Percentiles rank a stretch among this genome's conserved stretches.
These are phyloP conservation scores for Hemichromis elongatus DNA, from an alignment of 2,113 vertebrate genomes.

Conservation along the genomic window DNA sequence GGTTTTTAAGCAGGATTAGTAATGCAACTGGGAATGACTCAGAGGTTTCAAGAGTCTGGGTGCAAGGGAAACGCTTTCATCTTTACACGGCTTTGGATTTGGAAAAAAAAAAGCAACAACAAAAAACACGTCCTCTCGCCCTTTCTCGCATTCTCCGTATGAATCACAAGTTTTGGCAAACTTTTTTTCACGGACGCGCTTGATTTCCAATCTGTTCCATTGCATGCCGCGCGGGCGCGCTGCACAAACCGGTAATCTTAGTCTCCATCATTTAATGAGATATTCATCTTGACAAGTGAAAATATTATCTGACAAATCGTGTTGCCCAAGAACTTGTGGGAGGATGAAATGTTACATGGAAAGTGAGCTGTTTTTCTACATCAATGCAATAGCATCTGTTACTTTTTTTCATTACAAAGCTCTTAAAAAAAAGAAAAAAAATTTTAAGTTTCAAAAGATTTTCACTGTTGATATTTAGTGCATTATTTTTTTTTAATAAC, in stretches of 20 bases:
- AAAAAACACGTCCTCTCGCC: not conserved
- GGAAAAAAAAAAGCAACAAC: not conserved
- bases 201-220: constrained; percentile 10
- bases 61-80: constrained; percentile 3
- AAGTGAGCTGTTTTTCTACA: not conserved
- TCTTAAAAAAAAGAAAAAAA: not conserved
- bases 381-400: not conserved
- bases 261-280: constrained; percentile 18
- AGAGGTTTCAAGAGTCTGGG: constrained; percentile 34
- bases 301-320: not conserved
- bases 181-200: not conserved
- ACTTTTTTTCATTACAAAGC: not conserved
- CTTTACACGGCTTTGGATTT: not conserved
- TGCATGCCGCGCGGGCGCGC: constrained; percentile 51
- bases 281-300: not conserved
- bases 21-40: constrained; percentile 48
- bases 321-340: not conserved
- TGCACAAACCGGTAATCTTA: not conserved
- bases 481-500: not conserved
- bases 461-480: not conserved
- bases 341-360: not conserved
- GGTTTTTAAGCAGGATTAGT: constrained; percentile 40
- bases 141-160: not conserved
- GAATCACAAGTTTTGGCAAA: not conserved
- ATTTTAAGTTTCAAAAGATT: not conserved